A percentile compares a stretch with the other conserved stretches of the same genome.
These are phyloP conservation scores for Rhopalosiphum padi DNA, from an alignment of 1,140 invertebrate genomes.

Conservation along the genomic window DNA sequence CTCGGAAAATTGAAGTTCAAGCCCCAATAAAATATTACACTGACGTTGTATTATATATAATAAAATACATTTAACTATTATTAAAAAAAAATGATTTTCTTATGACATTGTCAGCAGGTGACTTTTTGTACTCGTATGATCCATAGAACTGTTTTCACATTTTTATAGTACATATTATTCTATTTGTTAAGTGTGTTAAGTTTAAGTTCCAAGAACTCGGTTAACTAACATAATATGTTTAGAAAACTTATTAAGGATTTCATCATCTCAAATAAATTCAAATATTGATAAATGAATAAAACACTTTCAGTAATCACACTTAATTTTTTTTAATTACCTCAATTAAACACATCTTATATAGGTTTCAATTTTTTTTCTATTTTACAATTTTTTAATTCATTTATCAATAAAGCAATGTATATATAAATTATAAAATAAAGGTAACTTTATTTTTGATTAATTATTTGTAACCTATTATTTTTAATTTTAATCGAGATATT, in stretches of 20 bases:
- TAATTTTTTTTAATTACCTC: background rate
- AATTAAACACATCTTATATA: no score
- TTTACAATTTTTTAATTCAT: no score
- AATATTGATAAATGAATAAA: background rate
- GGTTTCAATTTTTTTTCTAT: no score
- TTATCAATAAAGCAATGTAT: no score
- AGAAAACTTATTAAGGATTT: background rate
- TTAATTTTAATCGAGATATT: no score
- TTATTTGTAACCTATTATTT: no score
- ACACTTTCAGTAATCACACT: background rate
- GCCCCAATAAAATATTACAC: no score
- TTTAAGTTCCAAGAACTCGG: background rate
- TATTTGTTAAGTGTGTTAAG: background rate
- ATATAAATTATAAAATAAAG: no score
- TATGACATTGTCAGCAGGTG: background rate
- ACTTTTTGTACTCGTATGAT: background rate
- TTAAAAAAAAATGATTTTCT: background rate
- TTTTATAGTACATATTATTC: background rate
- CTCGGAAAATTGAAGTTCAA: background rate
- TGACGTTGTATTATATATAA: no score
- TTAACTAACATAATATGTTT: background rate
- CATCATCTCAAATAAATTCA: background rate
- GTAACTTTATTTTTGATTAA: no score
- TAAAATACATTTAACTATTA: no score
- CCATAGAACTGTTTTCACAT: background rate